A percentile compares a stretch with the other conserved stretches of the same genome.
Conservation (phyloP, 2,797 vertebrate species). For the Argya squamiceps region DNA sequence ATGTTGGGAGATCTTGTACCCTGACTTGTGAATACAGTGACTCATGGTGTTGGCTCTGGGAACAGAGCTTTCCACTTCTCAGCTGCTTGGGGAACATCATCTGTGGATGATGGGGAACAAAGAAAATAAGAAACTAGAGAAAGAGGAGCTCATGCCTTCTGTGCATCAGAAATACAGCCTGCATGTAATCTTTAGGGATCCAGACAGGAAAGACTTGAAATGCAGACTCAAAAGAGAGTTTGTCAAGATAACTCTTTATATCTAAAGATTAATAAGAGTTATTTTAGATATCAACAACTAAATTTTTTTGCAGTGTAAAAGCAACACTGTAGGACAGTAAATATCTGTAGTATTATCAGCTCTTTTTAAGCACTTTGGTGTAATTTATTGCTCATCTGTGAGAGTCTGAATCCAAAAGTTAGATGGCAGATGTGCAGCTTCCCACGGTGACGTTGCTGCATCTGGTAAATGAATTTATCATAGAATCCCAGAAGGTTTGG, state of each 20-base stretch:
- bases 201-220: neutral
- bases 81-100: neutral
- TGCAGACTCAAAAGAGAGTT: neutral
- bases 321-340: neutral
- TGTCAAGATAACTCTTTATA: neutral
- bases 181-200: neutral
- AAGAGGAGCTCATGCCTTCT: neutral
- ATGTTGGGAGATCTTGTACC: neutral
- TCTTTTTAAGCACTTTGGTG: neutral
- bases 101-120: neutral
- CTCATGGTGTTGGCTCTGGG: neutral
- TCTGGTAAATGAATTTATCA: neutral
- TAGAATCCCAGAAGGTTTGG: neutral
- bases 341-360: neutral
- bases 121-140: neutral
- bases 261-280: neutral
- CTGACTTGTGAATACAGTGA: neutral
- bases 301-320: neutral
- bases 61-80: neutral
- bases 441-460: rapidly evolving
- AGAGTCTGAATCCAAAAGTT: neutral
- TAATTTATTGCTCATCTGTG: neutral
- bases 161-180: neutral
- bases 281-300: neutral
- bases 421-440: neutral